phyloP scores from a whole-genome alignment of 2,797 vertebrate species.

The Myoxocephalus aenaeus region DNA sequence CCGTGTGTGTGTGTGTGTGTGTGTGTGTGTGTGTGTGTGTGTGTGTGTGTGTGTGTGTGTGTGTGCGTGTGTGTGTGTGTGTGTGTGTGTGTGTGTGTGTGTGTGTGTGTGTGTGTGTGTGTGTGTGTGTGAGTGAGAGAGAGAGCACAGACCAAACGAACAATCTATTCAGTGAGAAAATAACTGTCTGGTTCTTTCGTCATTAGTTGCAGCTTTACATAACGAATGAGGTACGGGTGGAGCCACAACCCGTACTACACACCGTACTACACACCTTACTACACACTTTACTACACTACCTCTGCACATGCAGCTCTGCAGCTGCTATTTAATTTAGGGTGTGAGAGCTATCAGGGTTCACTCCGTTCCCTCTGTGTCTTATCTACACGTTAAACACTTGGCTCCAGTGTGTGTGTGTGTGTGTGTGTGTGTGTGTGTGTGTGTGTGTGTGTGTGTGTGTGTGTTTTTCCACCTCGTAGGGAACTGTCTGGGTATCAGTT shows the following conservation, averaged over 20 bases:
- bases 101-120: too few species aligned
- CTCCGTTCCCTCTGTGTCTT: slow-evolving; percentile 25
- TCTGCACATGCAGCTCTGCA: slow-evolving; percentile 4
- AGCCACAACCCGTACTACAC: background rate
- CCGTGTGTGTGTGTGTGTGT: too few species aligned
- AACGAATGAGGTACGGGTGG: background rate
- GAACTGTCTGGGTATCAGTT: background rate
- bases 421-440: too few species aligned
- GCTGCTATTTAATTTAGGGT: slow-evolving; percentile 46
- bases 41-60: too few species aligned
- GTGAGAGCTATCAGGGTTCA: slow-evolving; percentile 34
- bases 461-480: slow-evolving; percentile 39
- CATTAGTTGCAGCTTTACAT: background rate
- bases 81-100: too few species aligned
- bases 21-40: too few species aligned
- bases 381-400: slow-evolving; percentile 44
- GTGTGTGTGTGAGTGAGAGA: too few species aligned
- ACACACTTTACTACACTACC: background rate
- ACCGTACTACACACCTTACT: too few species aligned
- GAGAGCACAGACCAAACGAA: background rate
- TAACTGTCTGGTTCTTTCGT: background rate
- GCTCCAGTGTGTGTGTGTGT: slow-evolving; percentile 23
- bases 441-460: too few species aligned
- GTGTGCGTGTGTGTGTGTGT: too few species aligned
- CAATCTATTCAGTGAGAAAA: background rate